Conservation (phyloP, 2,113 vertebrate species). For the Mobula hypostoma region DNA sequence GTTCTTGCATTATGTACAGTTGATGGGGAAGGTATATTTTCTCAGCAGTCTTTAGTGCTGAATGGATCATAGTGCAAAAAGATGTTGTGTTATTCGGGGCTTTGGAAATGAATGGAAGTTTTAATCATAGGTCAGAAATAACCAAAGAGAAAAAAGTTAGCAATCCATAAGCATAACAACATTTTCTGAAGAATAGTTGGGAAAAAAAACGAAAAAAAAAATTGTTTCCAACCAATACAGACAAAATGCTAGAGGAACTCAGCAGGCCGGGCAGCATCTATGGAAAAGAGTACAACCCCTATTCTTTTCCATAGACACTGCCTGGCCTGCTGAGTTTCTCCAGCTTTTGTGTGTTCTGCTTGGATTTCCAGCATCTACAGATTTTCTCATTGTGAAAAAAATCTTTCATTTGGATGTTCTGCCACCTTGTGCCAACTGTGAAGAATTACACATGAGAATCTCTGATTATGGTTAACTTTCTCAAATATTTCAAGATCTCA, state of each 20-base stretch:
- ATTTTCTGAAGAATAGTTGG: neutral
- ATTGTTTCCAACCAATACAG: too few species aligned
- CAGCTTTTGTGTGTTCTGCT: too few species aligned
- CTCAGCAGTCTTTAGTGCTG: neutral
- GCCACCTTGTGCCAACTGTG: neutral
- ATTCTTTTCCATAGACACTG: too few species aligned
- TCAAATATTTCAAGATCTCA: neutral
- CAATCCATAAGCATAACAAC: neutral
- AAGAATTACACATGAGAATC: neutral
- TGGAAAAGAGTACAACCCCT: too few species aligned
- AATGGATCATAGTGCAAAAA: neutral
- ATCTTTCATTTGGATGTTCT: slow-evolving; percentile 1
- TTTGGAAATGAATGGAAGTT: neutral
- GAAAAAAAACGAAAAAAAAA: neutral
- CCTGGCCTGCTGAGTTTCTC: too few species aligned
- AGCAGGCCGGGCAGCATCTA: too few species aligned
- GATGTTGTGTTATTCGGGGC: neutral
- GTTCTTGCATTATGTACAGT: neutral
- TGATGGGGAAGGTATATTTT: neutral
- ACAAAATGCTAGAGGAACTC: too few species aligned
- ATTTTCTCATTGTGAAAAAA: too few species aligned
- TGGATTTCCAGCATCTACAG: too few species aligned
- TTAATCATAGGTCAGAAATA: neutral
- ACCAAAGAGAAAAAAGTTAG: neutral
- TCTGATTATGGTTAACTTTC: neutral